Evolutionary conservation across 2,797 vertebrate genomes (phyloP).

Genomic region (Capromys pilorides): DNA sequence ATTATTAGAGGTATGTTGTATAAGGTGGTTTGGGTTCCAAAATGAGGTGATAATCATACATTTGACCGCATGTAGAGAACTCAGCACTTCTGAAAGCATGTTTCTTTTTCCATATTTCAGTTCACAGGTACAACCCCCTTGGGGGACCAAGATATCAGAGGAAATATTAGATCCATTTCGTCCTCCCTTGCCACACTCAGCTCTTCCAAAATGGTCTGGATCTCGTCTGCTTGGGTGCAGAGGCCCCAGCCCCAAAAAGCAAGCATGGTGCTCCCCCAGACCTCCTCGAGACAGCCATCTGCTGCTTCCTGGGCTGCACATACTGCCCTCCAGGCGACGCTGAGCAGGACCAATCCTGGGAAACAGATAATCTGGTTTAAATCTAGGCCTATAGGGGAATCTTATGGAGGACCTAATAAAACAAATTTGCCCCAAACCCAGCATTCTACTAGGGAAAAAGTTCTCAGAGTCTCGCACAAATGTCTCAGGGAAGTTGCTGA

Average conservation of each 20-base stretch:
- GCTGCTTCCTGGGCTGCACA: background rate
- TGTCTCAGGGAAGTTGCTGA: background rate
- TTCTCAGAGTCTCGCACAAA: background rate
- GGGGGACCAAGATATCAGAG: background rate
- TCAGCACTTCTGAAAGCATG: slow-evolving; percentile 32
- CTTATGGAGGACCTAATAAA: background rate
- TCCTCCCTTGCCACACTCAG: background rate
- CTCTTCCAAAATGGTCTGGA: background rate
- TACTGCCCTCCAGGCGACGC: background rate
- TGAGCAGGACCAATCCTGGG: background rate
- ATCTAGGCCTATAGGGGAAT: background rate
- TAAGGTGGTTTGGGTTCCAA: background rate
- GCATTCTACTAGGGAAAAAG: background rate
- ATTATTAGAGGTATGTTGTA: background rate
- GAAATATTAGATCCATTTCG: background rate
- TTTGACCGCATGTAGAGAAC: background rate
- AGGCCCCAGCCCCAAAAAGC: background rate
- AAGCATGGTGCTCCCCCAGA: background rate
- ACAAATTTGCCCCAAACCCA: background rate
- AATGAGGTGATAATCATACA: background rate
- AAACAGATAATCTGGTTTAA: background rate
- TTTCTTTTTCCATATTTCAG: background rate
- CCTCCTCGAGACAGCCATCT: background rate
- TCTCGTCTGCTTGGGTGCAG: background rate
- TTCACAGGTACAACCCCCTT: background rate